These are phyloP conservation scores for Bambusicola thoracicus DNA, from an alignment of 2,113 vertebrate genomes.

Conservation along the genomic window DNA sequence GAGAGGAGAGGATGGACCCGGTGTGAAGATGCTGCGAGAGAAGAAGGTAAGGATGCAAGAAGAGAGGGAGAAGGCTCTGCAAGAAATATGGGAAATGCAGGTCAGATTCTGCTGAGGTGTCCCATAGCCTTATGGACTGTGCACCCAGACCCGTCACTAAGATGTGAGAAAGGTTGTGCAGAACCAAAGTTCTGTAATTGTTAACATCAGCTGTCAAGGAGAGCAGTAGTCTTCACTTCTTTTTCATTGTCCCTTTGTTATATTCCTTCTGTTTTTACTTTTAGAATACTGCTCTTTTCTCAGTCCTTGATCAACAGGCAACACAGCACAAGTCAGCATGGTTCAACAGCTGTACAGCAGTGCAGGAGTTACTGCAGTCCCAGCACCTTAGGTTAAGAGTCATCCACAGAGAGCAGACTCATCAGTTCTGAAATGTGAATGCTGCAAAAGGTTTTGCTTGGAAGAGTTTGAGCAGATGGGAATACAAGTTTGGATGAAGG, in stretches of 20 bases:
- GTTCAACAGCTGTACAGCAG: background rate
- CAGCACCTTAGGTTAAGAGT: background rate
- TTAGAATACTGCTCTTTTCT: background rate
- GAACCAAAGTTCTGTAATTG: background rate
- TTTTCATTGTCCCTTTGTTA: background rate
- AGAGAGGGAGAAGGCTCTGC: background rate
- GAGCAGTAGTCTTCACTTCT: background rate
- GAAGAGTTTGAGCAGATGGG: background rate
- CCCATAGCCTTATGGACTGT: background rate
- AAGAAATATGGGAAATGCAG: fast-evolving
- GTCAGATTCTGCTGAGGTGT: fast-evolving
- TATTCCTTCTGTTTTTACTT: background rate
- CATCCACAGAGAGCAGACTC: background rate
- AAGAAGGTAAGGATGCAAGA: background rate
- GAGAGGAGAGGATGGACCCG: background rate
- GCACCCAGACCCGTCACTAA: background rate
- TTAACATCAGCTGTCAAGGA: background rate
- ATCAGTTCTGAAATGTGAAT: background rate
- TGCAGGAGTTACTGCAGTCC: background rate
- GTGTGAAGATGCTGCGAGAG: background rate
- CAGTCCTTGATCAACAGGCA: background rate
- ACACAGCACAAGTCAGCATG: background rate
- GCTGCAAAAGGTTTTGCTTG: background rate
- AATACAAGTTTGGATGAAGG: background rate
- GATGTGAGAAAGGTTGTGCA: background rate